phyloP scores from a whole-genome alignment of 1,140 invertebrate genomes.

The Brachionus angularis region DNA sequence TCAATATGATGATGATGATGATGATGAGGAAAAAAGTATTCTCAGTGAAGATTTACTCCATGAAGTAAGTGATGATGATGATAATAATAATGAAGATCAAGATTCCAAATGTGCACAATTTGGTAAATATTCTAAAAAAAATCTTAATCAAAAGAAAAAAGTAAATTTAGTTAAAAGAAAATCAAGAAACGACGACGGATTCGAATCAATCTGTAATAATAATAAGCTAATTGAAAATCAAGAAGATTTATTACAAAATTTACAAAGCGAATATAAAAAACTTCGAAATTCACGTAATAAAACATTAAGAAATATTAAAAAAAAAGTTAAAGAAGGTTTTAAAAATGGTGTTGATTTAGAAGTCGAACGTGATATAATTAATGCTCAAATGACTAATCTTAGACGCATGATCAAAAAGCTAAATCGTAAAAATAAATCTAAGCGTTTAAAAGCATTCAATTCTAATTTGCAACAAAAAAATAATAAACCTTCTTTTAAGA shows the following conservation, averaged over 20 bases:
- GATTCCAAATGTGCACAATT: constrained; percentile 27
- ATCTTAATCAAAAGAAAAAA: constrained; percentile 15
- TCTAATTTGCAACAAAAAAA: background rate
- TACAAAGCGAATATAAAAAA: background rate
- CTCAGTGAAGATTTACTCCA: background rate
- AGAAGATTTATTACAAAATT: background rate
- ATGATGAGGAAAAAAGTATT: background rate
- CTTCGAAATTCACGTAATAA: constrained; percentile 34
- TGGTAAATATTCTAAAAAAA: constrained; percentile 41
- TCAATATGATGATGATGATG: constrained; percentile 7
- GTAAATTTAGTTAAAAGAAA: background rate
- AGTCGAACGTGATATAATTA: constrained; percentile 27
- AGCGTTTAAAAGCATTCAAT: background rate
- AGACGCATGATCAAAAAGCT: constrained; percentile 31
- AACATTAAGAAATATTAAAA: constrained; percentile 23
- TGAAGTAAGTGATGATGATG: background rate
- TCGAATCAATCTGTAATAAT: constrained; percentile 18
- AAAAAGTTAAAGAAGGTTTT: constrained; percentile 18
- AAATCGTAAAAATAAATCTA: constrained; percentile 12
- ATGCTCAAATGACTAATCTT: constrained; percentile 23
- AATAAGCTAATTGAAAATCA: background rate
- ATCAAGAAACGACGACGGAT: background rate
- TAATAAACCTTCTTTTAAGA: too few relatives aligned
- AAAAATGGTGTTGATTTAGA: constrained; percentile 4
- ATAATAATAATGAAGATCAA: background rate